Evolutionary conservation across 2,888 invertebrate genomes (phyloP).

Genomic region (Anthophora plumipes): DNA sequence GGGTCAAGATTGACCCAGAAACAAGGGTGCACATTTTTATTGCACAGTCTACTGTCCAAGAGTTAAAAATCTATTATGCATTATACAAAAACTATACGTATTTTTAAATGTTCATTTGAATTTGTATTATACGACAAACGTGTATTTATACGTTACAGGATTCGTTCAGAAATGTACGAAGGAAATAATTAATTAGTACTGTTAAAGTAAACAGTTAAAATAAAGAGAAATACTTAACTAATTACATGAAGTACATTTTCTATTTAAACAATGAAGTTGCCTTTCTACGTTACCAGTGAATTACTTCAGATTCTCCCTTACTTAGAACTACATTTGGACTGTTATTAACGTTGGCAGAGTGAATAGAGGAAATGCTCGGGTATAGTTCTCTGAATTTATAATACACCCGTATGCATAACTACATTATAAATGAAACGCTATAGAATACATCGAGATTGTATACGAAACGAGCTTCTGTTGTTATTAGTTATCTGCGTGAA

Average conservation of each 20-base stretch:
- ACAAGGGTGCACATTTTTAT: too few relatives aligned
- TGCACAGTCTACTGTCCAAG: too few relatives aligned
- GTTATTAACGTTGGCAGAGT: constrained; percentile 1
- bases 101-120: neutral
- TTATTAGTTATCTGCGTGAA: constrained; percentile 19
- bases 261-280: neutral
- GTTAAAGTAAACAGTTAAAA: neutral
- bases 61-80: neutral
- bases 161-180: neutral
- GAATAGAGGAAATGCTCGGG: constrained; percentile 13
- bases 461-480: constrained; percentile 13
- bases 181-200: neutral
- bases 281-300: neutral
- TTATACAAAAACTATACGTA: neutral
- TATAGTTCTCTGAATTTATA: constrained; percentile 29
- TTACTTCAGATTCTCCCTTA: neutral
- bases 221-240: neutral
- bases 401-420: constrained; percentile 12
- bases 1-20: too few relatives aligned
- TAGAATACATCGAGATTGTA: constrained; percentile 3
- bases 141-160: neutral
- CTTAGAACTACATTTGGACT: neutral
- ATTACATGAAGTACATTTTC: neutral
- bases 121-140: neutral
- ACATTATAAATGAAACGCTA: constrained; percentile 40